Base-by-base conservation (phyloP, 2,113 vertebrate species). In the Charadrius vociferus region DNA sequence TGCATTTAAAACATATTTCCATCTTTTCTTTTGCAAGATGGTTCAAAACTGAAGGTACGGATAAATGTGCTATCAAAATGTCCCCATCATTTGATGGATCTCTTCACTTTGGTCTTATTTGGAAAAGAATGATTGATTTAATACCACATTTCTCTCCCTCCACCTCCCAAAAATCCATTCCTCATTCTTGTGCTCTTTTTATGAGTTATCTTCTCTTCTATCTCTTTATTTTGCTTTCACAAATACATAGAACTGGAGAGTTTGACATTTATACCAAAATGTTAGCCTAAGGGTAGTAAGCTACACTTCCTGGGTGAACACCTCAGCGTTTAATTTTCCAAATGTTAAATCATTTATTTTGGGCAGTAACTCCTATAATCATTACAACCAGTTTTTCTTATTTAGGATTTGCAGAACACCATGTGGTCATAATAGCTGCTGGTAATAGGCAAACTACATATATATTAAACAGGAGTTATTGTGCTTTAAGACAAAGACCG, bases 291-390 rank as follows among this genome's bases (percentile, higher is more conserved):
- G 36, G 19, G 18, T 36, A 6, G 7, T 37, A 86, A 93, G 2
- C 39, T 73, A 66, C 21, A 24, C 6, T 81, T 32, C 17, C n/a
- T 77, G 41, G 19, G 22, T 70, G 43, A 88, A 62, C 49, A 88
- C 21, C 14, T 80, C 43, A 90, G 32, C 75, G 83, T 86, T 92
- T 90, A 92, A 73, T 93, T 95, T 95, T 90, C 24, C 22, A 92
- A 80, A 90, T 52, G 67, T 59, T 67, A 90, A 72, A 47, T 50
- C 24, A 7, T 85, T 81, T 78, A 72, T 87, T 92, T 85, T 43
- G 6, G 15, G 13, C 20, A 47, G 27, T 52, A 88, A 41, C 24
- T 83, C 9, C 34, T 80, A 43, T 20, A 61, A 70, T 47, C 16
- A 49, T 53, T 49, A 8, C 10, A 82, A 75, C 39, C 13, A 55